Conservation (phyloP, 2,888 invertebrate genomes). For the Pinctada fucata region DNA sequence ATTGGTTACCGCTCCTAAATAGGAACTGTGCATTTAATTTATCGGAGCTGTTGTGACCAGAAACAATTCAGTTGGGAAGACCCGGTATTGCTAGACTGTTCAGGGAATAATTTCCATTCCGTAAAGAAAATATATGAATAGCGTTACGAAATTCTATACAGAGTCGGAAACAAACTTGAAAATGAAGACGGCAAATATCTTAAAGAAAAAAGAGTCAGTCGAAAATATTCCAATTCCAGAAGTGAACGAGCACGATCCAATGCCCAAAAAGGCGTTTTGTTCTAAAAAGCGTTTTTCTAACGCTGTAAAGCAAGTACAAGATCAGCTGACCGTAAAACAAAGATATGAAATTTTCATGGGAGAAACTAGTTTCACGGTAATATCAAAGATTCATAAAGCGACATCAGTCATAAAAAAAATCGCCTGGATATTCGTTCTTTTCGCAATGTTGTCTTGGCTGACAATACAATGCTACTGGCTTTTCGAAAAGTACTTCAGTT, state of each 20-base stretch:
- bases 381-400: conserved; percentile 64
- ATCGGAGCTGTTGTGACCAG: too few relatives aligned
- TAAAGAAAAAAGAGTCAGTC: conserved; percentile 1
- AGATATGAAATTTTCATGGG: conserved; percentile 51
- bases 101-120: too few relatives aligned
- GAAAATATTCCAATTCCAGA: conserved; percentile 16
- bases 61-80: too few relatives aligned
- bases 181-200: neutral
- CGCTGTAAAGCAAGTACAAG: neutral
- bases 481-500: conserved; percentile 52
- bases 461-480: conserved; percentile 54
- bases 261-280: conserved; percentile 19
- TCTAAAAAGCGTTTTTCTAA: neutral
- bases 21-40: too few relatives aligned
- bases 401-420: conserved; percentile 53
- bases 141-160: too few relatives aligned
- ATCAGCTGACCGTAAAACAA: conserved; percentile 33
- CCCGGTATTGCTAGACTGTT: too few relatives aligned
- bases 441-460: conserved; percentile 58
- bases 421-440: conserved; percentile 57
- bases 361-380: conserved; percentile 67
- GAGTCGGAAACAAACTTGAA: neutral
- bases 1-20: too few relatives aligned
- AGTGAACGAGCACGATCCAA: conserved; percentile 14
- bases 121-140: too few relatives aligned